phyloP scores from a whole-genome alignment of 2,797 vertebrate species.

The Remorina albescens region DNA sequence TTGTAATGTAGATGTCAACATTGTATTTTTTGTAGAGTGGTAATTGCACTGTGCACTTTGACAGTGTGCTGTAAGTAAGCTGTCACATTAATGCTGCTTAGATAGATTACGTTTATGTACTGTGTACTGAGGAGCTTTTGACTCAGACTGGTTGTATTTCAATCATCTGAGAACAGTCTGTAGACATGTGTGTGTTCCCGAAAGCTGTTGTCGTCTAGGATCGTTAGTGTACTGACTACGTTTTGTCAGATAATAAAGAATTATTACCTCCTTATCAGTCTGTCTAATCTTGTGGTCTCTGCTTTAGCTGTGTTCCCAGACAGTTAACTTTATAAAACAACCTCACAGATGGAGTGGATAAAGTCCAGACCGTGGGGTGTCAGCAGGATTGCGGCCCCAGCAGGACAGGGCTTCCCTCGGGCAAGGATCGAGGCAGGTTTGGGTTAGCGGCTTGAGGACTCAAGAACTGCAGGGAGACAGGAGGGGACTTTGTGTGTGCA shows the following conservation, averaged over 20 bases:
- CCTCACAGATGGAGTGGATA: slow-evolving; percentile 70
- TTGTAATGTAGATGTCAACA: slow-evolving; percentile 16
- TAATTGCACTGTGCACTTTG: neutral
- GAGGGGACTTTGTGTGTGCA: slow-evolving; percentile 33
- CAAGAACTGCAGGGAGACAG: slow-evolving; percentile 50
- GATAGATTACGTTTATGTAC: neutral
- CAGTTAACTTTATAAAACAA: slow-evolving; percentile 61
- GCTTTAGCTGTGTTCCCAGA: slow-evolving; percentile 56
- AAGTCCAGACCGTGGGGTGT: slow-evolving; percentile 62
- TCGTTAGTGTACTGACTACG: slow-evolving; percentile 31
- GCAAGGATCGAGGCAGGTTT: slow-evolving; percentile 58
- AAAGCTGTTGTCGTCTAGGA: slow-evolving; percentile 49
- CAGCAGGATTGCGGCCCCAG: slow-evolving; percentile 58
- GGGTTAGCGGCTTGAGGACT: slow-evolving; percentile 57
- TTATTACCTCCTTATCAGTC: slow-evolving; percentile 69
- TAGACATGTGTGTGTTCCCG: slow-evolving; percentile 12
- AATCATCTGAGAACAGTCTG: slow-evolving; percentile 13
- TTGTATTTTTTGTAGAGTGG: neutral
- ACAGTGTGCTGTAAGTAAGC: neutral
- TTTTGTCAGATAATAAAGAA: slow-evolving; percentile 67
- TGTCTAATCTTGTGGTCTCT: slow-evolving; percentile 66
- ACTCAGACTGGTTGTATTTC: slow-evolving; percentile 17
- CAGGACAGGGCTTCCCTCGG: slow-evolving; percentile 67
- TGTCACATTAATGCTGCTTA: neutral
- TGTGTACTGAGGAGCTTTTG: neutral